Evolutionary conservation across 2,888 invertebrate genomes (phyloP).

Genomic region (Trypoxylon attenuatum): DNA sequence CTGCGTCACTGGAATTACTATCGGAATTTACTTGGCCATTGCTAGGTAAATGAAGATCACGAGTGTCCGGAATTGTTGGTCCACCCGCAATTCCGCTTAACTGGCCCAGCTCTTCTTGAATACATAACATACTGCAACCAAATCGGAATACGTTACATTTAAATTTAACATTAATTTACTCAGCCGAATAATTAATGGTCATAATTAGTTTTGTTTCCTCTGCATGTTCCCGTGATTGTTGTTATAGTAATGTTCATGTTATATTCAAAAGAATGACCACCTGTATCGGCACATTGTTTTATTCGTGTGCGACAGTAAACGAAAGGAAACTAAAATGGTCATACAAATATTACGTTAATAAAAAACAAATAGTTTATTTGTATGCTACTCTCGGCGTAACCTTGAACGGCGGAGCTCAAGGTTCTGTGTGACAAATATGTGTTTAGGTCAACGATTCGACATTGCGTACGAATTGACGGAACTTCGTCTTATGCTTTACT

Average conservation of each 20-base stretch:
- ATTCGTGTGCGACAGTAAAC: too few relatives aligned
- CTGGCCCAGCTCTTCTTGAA: constrained; percentile 80
- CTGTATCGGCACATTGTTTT: too few relatives aligned
- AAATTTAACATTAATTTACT: too few relatives aligned
- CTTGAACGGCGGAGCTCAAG: constrained; percentile 17
- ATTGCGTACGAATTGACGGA: background rate
- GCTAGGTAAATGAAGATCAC: constrained; percentile 60
- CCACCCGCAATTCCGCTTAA: constrained; percentile 71
- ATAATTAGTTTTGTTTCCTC: too few relatives aligned
- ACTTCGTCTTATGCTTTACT: constrained; percentile 3
- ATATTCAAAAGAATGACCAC: too few relatives aligned
- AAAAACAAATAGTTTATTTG: too few relatives aligned
- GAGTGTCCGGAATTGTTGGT: constrained; percentile 60
- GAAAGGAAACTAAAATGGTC: too few relatives aligned
- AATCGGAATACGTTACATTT: too few relatives aligned
- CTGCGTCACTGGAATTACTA: constrained; percentile 65
- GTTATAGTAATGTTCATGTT: too few relatives aligned
- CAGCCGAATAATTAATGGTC: too few relatives aligned
- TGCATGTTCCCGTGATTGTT: too few relatives aligned
- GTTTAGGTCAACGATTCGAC: constrained; percentile 9
- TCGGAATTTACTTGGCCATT: constrained; percentile 63
- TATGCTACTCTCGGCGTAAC: background rate
- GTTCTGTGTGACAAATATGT: constrained; percentile 6
- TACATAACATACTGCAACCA: constrained; percentile 78
- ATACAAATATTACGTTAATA: too few relatives aligned